Evolutionary conservation across 2,888 invertebrate genomes (phyloP).

Genomic region (Eumerus sabulonum): DNA sequence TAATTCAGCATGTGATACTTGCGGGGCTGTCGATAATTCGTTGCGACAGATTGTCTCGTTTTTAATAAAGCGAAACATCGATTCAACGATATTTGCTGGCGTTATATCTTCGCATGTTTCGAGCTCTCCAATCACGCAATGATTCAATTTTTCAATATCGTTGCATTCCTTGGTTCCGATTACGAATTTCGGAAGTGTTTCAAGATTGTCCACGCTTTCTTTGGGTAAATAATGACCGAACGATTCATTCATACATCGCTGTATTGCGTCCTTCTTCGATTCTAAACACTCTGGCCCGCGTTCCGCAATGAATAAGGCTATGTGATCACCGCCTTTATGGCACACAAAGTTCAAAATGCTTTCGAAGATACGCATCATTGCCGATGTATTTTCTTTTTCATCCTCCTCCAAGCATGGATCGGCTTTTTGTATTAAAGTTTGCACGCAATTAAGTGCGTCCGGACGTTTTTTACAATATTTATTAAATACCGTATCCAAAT

Average conservation of each 20-base stretch:
- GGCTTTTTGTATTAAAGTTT: constrained; percentile 80
- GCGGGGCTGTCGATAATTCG: constrained; percentile 41
- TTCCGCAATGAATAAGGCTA: constrained; percentile 90
- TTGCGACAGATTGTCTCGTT: constrained; percentile 76
- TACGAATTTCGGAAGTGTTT: constrained; percentile 81
- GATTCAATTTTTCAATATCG: constrained; percentile 74
- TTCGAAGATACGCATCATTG: constrained; percentile 84
- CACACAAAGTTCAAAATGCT: constrained; percentile 87
- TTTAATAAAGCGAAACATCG: constrained; percentile 76
- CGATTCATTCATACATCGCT: constrained; percentile 83
- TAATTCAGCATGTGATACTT: constrained; percentile 29
- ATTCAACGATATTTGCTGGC: constrained; percentile 76
- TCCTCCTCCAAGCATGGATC: constrained; percentile 83
- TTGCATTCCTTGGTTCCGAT: constrained; percentile 80
- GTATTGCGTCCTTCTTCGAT: constrained; percentile 82
- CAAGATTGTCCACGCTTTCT: constrained; percentile 77
- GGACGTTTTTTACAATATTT: constrained; percentile 85
- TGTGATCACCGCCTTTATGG: constrained; percentile 89
- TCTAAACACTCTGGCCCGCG: constrained; percentile 88
- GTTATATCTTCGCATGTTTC: constrained; percentile 75
- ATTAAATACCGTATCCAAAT: constrained; percentile 85
- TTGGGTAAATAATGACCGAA: constrained; percentile 80
- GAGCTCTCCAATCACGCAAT: constrained; percentile 74
- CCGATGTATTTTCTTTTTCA: constrained; percentile 83
- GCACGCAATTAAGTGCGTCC: constrained; percentile 80